Evolutionary conservation across 2,797 vertebrate species (phyloP).

Genomic region (Acomys russatus): DNA sequence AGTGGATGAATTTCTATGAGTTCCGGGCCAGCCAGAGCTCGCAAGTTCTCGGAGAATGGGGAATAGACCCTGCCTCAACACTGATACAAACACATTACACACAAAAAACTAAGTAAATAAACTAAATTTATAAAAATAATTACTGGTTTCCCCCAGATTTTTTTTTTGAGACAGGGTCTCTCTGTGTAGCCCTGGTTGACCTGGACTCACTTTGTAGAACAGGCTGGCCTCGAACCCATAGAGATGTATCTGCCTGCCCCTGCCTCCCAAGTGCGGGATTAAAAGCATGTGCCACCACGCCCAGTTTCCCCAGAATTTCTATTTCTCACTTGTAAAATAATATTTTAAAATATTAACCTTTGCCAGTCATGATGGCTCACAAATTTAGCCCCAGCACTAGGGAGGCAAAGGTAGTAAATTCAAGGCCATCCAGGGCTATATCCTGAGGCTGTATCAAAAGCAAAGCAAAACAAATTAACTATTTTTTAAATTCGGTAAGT

Average conservation of each 20-base stretch:
- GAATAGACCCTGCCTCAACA: neutral
- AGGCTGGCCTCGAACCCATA: neutral
- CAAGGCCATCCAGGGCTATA: neutral
- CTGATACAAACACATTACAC: neutral
- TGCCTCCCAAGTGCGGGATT: too few species aligned
- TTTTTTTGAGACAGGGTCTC: too few species aligned
- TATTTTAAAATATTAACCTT: conserved; percentile 16
- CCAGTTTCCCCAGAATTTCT: neutral
- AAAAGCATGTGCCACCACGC: too few species aligned
- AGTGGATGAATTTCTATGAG: neutral
- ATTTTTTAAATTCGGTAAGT: neutral
- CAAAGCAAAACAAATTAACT: neutral
- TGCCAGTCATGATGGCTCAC: neutral
- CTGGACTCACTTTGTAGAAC: neutral
- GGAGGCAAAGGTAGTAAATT: neutral
- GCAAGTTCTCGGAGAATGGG: neutral
- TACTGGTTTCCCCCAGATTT: neutral
- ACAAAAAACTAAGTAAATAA: neutral
- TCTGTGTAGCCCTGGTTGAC: neutral
- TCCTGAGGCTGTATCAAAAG: neutral
- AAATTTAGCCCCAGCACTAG: neutral
- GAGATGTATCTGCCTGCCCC: too few species aligned
- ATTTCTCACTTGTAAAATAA: conserved; percentile 1
- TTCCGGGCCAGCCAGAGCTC: neutral
- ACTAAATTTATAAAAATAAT: neutral